Conservation (phyloP, 2,888 invertebrate genomes). For the Phlogophora meticulosa region DNA sequence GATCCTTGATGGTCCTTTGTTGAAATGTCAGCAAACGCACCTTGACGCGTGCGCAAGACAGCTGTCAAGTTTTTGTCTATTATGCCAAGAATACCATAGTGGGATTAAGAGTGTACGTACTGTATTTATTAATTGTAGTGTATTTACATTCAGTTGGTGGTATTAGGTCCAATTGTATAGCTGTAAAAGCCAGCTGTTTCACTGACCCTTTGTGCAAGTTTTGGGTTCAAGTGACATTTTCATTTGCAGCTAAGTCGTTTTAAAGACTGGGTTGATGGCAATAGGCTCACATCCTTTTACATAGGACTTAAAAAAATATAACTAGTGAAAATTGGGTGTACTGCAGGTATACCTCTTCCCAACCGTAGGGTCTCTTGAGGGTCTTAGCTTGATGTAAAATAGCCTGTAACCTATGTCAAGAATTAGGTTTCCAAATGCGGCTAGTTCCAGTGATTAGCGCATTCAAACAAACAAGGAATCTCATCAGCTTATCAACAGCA, state of each 20-base stretch:
- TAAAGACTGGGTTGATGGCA: no score
- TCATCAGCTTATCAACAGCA: no score
- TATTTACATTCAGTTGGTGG: background rate
- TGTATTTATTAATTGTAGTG: background rate
- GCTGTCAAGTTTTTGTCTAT: constrained; percentile 66
- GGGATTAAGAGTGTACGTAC: constrained; percentile 2
- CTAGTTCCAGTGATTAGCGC: no score
- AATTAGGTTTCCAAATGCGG: no score
- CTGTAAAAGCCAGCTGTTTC: background rate
- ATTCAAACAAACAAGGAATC: no score
- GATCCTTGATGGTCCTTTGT: constrained; percentile 60
- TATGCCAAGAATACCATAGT: constrained; percentile 28
- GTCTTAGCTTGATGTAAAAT: no score
- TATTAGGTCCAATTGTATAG: constrained; percentile 1
- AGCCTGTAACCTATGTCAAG: no score
- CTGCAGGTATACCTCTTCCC: no score
- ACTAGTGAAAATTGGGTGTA: no score
- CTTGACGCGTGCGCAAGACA: constrained; percentile 70
- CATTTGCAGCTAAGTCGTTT: background rate
- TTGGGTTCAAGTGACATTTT: background rate
- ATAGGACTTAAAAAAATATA: no score
- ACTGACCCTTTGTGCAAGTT: background rate
- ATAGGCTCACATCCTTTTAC: no score
- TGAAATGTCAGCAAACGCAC: constrained; percentile 73
- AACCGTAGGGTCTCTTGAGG: no score